A percentile compares a stretch with the other conserved stretches of the same genome.
These are phyloP conservation scores for Zelostemma sp. DNA, from an alignment of 1,140 invertebrate genomes.

Conservation along the genomic window DNA sequence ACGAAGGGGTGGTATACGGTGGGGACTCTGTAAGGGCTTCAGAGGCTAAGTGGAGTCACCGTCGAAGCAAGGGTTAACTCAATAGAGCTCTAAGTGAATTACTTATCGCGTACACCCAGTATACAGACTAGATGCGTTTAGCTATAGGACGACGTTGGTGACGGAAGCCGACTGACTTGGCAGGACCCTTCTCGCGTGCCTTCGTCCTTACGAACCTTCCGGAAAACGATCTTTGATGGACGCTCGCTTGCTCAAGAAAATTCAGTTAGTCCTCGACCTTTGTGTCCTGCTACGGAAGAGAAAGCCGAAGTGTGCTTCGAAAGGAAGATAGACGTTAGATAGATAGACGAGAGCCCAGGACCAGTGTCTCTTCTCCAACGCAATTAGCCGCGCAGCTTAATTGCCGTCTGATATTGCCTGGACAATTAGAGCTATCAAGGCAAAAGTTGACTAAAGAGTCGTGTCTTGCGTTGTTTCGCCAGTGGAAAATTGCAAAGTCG, in stretches of 20 bases:
- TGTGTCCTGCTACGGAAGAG: slow-evolving; percentile 61
- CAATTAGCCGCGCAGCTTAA: slow-evolving; percentile 64
- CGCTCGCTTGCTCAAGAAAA: slow-evolving; percentile 69
- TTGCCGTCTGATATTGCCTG: slow-evolving; percentile 65
- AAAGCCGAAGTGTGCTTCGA: slow-evolving; percentile 44
- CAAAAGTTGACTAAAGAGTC: slow-evolving; percentile 53
- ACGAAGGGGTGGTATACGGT: slow-evolving; percentile 32
- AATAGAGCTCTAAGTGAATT: slow-evolving; percentile 70
- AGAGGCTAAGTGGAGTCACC: slow-evolving; percentile 66
- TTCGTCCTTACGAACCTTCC: slow-evolving; percentile 44
- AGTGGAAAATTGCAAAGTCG: background rate
- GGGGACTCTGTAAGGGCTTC: slow-evolving; percentile 51
- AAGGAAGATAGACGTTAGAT: slow-evolving; percentile 52
- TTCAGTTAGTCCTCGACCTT: slow-evolving; percentile 68
- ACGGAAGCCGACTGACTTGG: slow-evolving; percentile 36
- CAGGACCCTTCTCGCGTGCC: slow-evolving; percentile 41
- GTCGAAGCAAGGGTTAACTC: slow-evolving; percentile 70
- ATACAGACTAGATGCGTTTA: slow-evolving; percentile 68
- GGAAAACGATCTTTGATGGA: slow-evolving; percentile 67
- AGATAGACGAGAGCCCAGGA: slow-evolving; percentile 34
- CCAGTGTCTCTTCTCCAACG: slow-evolving; percentile 62
- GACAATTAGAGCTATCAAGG: slow-evolving; percentile 65
- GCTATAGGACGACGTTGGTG: slow-evolving; percentile 54
- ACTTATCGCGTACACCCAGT: slow-evolving; percentile 69
- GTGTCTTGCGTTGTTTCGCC: slow-evolving; percentile 42